These are phyloP conservation scores for Andrena trimmerana DNA, from an alignment of 2,888 invertebrate genomes.

Conservation along the genomic window DNA sequence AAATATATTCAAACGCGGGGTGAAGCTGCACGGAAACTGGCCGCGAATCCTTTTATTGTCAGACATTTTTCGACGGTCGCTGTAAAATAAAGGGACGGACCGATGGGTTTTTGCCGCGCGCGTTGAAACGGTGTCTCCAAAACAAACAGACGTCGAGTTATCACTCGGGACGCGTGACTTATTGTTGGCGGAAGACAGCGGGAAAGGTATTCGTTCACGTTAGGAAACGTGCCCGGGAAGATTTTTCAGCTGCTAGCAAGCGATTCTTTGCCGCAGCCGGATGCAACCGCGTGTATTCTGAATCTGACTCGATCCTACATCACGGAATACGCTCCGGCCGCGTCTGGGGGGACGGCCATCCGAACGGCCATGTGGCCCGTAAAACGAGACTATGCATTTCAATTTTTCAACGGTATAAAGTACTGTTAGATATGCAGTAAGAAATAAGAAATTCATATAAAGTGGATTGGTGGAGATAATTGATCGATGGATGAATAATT, in stretches of 20 bases:
- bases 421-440: too few species aligned
- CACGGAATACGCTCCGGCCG: conserved; percentile 38
- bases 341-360: conserved; percentile 2
- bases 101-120: conserved; percentile 32
- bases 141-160: conserved; percentile 60
- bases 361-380: conserved; percentile 32
- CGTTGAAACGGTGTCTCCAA: conserved; percentile 43
- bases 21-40: neutral
- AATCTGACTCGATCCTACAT: conserved; percentile 40
- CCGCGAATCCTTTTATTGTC: neutral
- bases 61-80: conserved; percentile 10
- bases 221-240: conserved; percentile 51
- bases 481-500: too few species aligned
- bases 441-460: too few species aligned
- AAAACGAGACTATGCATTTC: conserved; percentile 44
- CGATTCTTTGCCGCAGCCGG: conserved; percentile 3
- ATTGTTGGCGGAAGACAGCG: conserved; percentile 50
- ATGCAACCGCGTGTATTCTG: conserved; percentile 35
- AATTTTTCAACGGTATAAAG: conserved; percentile 29
- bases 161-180: conserved; percentile 55
- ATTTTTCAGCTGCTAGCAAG: conserved; percentile 47
- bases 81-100: conserved; percentile 24
- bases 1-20: too few species aligned
- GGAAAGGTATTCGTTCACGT: conserved; percentile 55
- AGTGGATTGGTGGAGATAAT: too few species aligned